A percentile compares a stretch with the other conserved stretches of the same genome.
These are phyloP conservation scores for Lepidocyrtoides sp. DNA, from an alignment of 2,888 invertebrate species.

Conservation along the genomic window DNA sequence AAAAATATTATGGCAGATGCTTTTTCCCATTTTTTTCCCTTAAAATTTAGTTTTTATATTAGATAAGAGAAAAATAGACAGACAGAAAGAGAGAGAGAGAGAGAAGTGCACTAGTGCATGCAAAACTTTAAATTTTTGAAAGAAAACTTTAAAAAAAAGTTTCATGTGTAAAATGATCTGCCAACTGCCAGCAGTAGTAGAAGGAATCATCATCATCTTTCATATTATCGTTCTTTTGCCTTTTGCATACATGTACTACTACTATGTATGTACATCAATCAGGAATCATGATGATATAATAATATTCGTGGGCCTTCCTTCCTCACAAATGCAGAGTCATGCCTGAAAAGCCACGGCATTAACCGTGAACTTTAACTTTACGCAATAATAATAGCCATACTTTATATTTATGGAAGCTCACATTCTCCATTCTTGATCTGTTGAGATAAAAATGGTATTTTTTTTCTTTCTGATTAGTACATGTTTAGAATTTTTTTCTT, in stretches of 20 bases:
- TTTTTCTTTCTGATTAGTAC: too few species aligned
- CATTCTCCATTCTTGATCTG: not conserved
- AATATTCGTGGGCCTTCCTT: not conserved
- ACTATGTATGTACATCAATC: not conserved
- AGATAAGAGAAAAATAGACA: too few species aligned
- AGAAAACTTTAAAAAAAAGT: not conserved
- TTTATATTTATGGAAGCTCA: constrained; percentile 9
- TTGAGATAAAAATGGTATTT: too few species aligned
- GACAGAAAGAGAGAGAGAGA: too few species aligned
- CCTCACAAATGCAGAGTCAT: constrained; percentile 68
- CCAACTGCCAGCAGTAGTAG: not conserved
- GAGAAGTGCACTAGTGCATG: not conserved
- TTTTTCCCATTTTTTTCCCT: not conserved
- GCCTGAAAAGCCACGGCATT: constrained; percentile 68
- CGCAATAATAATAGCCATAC: constrained; percentile 27
- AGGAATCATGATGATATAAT: too few species aligned
- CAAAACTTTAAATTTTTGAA: too few species aligned
- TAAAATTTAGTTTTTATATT: too few species aligned
- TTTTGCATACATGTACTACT: not conserved
- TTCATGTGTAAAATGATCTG: constrained; percentile 9
- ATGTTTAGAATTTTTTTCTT: too few species aligned
- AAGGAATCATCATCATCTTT: not conserved
- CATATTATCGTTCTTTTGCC: not conserved
- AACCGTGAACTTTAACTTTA: constrained; percentile 77
- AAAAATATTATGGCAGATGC: not conserved